Percentiles rank a stretch among this genome's conserved stretches.
Evolutionary conservation across 2,888 invertebrate genomes (phyloP).

Genomic region (Gastrophysa polygoni): DNA sequence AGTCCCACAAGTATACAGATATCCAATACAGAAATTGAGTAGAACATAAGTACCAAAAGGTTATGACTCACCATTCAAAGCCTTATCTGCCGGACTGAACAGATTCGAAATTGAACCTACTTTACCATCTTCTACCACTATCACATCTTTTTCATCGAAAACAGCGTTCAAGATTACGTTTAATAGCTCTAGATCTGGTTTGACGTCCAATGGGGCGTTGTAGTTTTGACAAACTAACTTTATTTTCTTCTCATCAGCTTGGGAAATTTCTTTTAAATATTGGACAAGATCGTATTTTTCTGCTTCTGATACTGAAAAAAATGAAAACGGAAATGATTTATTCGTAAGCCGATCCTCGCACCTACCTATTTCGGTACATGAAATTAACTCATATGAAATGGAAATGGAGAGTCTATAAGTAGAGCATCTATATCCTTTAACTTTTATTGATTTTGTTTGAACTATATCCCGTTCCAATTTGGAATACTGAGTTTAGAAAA

Average conservation of each 20-base stretch:
- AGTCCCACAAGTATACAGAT: no score
- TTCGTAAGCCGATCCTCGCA: no score
- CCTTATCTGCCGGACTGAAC: not conserved
- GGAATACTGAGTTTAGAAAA: no score
- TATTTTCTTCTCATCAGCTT: slow-evolving; percentile 9
- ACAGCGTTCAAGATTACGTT: slow-evolving; percentile 11
- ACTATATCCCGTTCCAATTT: no score
- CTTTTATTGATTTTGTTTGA: no score
- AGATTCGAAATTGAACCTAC: not conserved
- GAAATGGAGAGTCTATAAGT: no score
- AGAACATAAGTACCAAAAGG: not conserved
- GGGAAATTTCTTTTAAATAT: slow-evolving; percentile 20
- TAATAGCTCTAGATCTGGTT: not conserved
- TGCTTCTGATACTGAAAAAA: not conserved
- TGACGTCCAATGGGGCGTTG: not conserved
- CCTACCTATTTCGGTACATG: no score
- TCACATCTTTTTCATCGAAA: not conserved
- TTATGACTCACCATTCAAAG: not conserved
- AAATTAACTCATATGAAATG: no score
- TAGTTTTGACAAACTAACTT: not conserved
- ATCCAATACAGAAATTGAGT: no score
- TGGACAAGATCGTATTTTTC: slow-evolving; percentile 16
- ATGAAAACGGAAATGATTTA: not conserved
- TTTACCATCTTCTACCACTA: slow-evolving; percentile 17
- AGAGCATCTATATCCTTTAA: no score